Evolutionary conservation across 2,888 invertebrate genomes (phyloP).

Genomic region (Spisula subtruncata): DNA sequence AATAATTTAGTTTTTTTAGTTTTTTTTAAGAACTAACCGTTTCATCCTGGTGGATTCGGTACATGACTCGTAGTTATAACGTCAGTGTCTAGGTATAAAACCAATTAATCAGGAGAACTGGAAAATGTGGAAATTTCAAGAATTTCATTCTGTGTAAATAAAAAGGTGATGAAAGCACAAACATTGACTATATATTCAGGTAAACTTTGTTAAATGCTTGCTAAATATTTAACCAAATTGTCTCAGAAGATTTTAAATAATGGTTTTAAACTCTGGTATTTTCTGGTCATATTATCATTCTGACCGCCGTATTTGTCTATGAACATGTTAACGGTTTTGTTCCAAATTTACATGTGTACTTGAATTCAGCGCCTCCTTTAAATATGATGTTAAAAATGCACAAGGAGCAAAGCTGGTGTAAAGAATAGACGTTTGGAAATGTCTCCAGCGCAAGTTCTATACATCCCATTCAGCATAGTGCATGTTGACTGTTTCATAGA

Average conservation of each 20-base stretch:
- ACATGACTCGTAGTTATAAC: background rate
- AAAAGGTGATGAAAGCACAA: slow-evolving; percentile 27
- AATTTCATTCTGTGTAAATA: slow-evolving; percentile 30
- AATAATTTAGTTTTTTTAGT: background rate
- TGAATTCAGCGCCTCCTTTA: too few species aligned
- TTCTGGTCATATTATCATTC: background rate
- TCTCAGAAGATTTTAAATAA: background rate
- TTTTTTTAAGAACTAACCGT: background rate
- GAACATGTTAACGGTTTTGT: too few species aligned
- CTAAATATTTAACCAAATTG: background rate
- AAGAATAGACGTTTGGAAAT: too few species aligned
- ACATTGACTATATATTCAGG: background rate
- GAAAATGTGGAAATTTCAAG: background rate
- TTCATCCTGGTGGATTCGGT: background rate
- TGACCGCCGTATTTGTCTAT: background rate
- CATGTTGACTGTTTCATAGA: too few species aligned
- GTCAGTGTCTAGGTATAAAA: background rate
- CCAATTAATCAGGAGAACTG: slow-evolving; percentile 23
- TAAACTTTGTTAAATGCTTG: background rate
- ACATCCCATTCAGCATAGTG: too few species aligned
- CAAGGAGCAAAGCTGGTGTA: too few species aligned
- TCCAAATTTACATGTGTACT: too few species aligned
- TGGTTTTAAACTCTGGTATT: background rate
- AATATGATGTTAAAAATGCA: too few species aligned
- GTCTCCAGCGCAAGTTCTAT: too few species aligned